A percentile compares a stretch with the other conserved stretches of the same genome.
These are phyloP conservation scores for Microcebus jonahi DNA, from an alignment of 2,113 vertebrate genomes.

Conservation along the genomic window DNA sequence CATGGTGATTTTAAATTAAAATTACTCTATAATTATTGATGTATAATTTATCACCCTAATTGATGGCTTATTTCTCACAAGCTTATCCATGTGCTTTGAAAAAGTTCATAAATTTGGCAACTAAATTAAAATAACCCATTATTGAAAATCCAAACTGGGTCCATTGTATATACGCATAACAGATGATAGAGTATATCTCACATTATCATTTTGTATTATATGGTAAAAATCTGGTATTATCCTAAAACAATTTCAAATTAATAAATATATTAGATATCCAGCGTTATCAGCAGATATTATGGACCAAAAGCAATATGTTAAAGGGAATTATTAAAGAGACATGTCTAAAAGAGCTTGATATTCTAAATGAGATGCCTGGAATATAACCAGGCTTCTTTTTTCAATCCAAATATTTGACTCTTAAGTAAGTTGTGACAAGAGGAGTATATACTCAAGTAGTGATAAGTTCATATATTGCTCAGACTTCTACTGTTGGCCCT, in stretches of 20 bases:
- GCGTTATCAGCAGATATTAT: neutral
- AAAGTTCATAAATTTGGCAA: neutral
- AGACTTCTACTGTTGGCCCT: neutral
- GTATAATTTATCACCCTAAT: neutral
- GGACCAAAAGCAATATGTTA: slow-evolving; percentile 23
- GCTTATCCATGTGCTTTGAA: neutral
- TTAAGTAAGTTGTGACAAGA: neutral
- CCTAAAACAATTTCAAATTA: neutral
- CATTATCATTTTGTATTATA: slow-evolving; percentile 1
- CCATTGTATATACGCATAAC: neutral
- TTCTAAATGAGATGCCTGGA: slow-evolving; percentile 32
- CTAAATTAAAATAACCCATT: neutral
- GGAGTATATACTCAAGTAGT: neutral
- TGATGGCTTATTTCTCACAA: neutral
- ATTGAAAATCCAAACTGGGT: neutral
- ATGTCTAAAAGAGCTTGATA: neutral
- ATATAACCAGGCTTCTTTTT: neutral
- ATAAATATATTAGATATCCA: neutral
- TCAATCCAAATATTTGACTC: neutral
- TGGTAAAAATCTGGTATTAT: slow-evolving; percentile 3
- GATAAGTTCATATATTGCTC: neutral
- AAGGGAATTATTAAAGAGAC: slow-evolving; percentile 13
- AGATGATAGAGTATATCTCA: neutral
- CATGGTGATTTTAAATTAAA: slow-evolving; percentile 6
- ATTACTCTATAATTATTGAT: neutral